Base-by-base conservation (phyloP, 2,113 vertebrate genomes). In the Eretmochelys imbricata region DNA sequence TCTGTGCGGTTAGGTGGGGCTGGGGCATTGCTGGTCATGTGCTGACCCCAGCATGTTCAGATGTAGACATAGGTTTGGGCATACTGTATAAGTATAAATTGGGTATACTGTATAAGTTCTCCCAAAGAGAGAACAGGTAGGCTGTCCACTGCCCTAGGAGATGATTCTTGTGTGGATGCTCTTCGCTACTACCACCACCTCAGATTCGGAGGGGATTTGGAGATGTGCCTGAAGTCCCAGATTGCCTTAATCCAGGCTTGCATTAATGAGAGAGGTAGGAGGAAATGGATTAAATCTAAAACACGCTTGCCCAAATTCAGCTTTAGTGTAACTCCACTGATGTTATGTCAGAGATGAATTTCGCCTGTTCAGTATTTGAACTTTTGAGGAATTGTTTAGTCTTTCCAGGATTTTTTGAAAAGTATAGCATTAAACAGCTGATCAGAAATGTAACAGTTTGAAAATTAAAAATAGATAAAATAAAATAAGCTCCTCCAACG, bases 391-490 rank as follows among this genome's bases (percentile, higher is more conserved):
- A 10, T 24, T 85, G 48, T 1, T 2, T 51, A 80, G 25, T 46
- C 35, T 51, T 85, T 31, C 72, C 29, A 76, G 69, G 54, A 22
- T n/a, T 22, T 59, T 65, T 82, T 87, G 50, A 87, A 82, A 51
- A 93, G 46, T 38, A 93, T 85, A 90, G 79, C 55, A 80, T 55
- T 42, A 65, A 91, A 93, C 53, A n/a, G 38, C 38, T 83, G 90
- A 65, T 90, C 80, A 94, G 82, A 91, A 84, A 81, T 31, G 11
- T 94, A 89, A 91, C 25, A 25, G 90, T 38, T 82, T 85, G 29
- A 79, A 92, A 93, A 59, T 31, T 88, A 91, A 95, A 95, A 93
- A 83, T 92, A 94, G 90, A 85, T 54, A 31, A 80, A 80, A 53
- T 4, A 8, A 86, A 95, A 49, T 57, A 59, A 94, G 59, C 86